Conservation (phyloP, 2,888 invertebrate species). For the Gymnoscelis rufifasciata region DNA sequence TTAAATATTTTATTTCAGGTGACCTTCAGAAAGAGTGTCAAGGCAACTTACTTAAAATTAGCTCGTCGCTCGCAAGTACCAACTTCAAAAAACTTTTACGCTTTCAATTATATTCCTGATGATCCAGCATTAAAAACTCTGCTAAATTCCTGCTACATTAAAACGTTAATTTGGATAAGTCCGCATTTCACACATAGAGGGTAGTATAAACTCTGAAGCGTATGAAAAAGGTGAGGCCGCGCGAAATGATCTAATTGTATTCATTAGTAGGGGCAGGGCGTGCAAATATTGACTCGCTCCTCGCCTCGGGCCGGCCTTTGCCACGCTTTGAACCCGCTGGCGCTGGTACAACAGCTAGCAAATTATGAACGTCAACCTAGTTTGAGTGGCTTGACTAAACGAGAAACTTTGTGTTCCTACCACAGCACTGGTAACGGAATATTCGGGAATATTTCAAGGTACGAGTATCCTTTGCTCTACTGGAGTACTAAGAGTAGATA, state of each 20-base stretch:
- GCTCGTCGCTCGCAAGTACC: neutral
- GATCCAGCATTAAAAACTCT: conserved; percentile 7
- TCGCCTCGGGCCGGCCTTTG: conserved; percentile 42
- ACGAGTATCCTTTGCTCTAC: too few relatives aligned
- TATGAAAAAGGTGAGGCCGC: conserved; percentile 76
- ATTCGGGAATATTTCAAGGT: too few relatives aligned
- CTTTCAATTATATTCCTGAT: conserved; percentile 16
- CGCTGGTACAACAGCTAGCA: conserved; percentile 17
- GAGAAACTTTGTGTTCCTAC: too few relatives aligned
- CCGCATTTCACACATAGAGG: conserved; percentile 59
- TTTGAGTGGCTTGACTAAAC: conserved; percentile 1
- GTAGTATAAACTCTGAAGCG: conserved; percentile 52
- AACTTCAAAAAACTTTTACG: conserved; percentile 40
- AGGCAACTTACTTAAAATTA: conserved; percentile 1
- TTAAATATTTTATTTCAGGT: neutral
- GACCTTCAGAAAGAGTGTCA: conserved; percentile 2
- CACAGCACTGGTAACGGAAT: too few relatives aligned
- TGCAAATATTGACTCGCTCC: conserved; percentile 72
- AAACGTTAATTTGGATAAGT: neutral
- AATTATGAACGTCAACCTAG: conserved; percentile 22
- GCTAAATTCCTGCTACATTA: neutral
- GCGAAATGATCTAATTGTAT: conserved; percentile 79
- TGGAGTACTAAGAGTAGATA: too few relatives aligned
- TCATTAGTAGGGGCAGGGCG: conserved; percentile 74
- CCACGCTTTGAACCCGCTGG: conserved; percentile 31